Base-by-base conservation (phyloP, 2,888 invertebrate genomes). In the Strigamia maritima region DNA sequence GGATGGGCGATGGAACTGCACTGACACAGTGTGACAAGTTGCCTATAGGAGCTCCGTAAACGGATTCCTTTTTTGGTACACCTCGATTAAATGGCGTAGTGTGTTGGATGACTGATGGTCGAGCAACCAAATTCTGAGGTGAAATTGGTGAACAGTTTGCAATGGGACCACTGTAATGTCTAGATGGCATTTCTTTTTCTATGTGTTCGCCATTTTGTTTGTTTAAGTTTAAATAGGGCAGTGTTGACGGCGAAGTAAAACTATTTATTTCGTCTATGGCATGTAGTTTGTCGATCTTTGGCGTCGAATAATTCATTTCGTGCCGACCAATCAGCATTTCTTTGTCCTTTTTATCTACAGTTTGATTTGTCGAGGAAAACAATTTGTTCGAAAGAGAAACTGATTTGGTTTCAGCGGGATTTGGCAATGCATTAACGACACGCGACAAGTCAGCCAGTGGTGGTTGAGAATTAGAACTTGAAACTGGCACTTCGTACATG, bases 41-140 rank as follows among this genome's bases (percentile, higher is more conserved):
- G 35, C 75, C 38, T 3, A n/a, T 1, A 12, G 75, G 75, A 35
- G 75, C 24, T 14, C 40, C 75, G 40, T 75, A 77, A 44, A 44
- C 24, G 12, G 77, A n/a, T 54, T 44, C 44, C 10, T 54, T 40
- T 24, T 77, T n/a, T 26, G 44, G 40, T 12, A 28, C 1, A 24
- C 24, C 24, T 14, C 77, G 44, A 28, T n/a, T 77, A 24, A 79
- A 76, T 16, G 75, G 38, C 4, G 70, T 78, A 12, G 80, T 80
- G 65, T 80, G 79, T 60, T 80, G 79, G 65, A 80, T 80, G 38
- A 80, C 80, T n/a, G 80, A 80, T 0, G 80, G 80, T 2, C 80
- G 54, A 22, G 44, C 75, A n/a, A 79, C 40, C 26, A n/a, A 28
- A 70, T 26, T 70, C 28, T 24, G 70, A 12, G 70, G n/a, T 12